Conservation (phyloP, 2,113 vertebrate species). For the Mustelus asterias region DNA sequence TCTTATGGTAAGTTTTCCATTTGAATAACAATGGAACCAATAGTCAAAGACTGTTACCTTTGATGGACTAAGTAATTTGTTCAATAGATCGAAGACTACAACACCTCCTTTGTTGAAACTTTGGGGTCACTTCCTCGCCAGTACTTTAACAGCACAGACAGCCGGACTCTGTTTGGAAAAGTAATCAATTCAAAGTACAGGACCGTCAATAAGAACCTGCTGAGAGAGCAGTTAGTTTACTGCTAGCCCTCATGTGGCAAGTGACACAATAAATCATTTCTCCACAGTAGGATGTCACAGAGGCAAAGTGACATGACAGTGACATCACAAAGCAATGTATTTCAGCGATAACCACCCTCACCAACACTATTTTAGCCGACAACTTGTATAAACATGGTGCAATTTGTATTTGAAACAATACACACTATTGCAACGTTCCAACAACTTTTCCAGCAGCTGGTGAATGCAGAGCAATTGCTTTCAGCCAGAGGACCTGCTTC, state of each 20-base stretch:
- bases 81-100: neutral
- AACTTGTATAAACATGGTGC: neutral
- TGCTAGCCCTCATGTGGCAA: neutral
- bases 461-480: neutral
- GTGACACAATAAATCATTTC: neutral
- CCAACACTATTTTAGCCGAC: neutral
- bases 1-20: neutral
- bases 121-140: neutral
- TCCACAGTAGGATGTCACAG: neutral
- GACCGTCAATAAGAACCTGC: neutral
- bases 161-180: neutral
- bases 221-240: neutral
- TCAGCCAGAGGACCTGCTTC: neutral
- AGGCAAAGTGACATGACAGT: neutral
- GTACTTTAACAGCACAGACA: neutral
- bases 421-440: no score
- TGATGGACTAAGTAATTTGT: neutral
- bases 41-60: neutral
- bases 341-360: neutral
- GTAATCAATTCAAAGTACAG: neutral
- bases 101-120: neutral
- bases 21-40: neutral
- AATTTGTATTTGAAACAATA: neutral
- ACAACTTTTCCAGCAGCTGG: neutral
- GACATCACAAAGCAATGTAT: slow-evolving; percentile 9